These are phyloP conservation scores for Sitta europaea DNA, from an alignment of 2,113 vertebrate species.

Conservation along the genomic window DNA sequence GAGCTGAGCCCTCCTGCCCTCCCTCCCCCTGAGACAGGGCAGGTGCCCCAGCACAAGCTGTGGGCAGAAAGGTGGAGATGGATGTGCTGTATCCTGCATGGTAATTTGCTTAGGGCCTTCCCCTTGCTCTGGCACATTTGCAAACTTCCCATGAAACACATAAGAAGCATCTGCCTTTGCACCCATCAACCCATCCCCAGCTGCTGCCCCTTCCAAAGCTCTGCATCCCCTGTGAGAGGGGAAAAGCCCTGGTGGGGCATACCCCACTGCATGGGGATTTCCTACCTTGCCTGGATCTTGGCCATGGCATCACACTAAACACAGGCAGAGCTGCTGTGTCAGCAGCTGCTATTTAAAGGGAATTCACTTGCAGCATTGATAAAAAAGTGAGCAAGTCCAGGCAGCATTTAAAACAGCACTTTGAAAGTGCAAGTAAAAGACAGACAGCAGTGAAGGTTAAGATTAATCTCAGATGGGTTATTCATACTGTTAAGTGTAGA, in stretches of 20 bases:
- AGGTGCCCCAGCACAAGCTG: background rate
- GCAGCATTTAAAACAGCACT: background rate
- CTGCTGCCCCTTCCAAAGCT: background rate
- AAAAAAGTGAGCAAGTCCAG: constrained; percentile 16
- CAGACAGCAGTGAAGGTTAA: background rate
- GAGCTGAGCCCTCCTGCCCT: background rate
- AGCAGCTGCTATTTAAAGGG: constrained; percentile 29
- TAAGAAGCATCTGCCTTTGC: background rate
- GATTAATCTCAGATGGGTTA: background rate
- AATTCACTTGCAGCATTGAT: background rate
- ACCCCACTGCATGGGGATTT: background rate
- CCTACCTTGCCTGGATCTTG: background rate
- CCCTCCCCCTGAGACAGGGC: background rate
- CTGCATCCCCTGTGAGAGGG: background rate
- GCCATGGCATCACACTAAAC: background rate
- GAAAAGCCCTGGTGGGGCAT: background rate
- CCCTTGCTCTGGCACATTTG: background rate
- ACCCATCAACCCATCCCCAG: background rate
- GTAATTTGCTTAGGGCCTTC: constrained; percentile 24
- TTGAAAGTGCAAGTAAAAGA: background rate
- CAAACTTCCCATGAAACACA: background rate
- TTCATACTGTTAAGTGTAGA: background rate
- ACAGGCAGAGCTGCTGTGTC: background rate
- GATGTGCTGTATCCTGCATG: background rate
- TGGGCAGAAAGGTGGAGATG: background rate